Percentiles rank a stretch among this genome's conserved stretches.
Conservation (phyloP, 2,797 vertebrate species). For the Scarus forsteni region DNA sequence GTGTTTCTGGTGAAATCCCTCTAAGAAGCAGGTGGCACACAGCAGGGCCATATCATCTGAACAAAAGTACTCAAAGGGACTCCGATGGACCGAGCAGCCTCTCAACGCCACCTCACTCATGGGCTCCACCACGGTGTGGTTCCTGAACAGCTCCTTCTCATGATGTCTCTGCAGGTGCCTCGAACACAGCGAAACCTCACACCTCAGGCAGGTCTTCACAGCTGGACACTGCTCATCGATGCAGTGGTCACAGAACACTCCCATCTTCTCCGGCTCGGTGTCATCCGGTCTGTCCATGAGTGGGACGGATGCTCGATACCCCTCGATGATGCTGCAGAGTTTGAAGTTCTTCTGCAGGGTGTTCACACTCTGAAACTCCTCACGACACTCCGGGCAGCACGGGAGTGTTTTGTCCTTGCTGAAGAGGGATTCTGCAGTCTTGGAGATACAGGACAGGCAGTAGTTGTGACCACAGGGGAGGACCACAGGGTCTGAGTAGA, state of each 20-base stretch:
- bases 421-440: background rate
- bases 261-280: rapidly evolving
- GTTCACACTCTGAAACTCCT: constrained; percentile 56
- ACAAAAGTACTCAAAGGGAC: constrained; percentile 81
- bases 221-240: constrained; percentile 60
- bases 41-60: constrained; percentile 63
- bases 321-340: constrained; percentile 78
- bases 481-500: constrained; percentile 72
- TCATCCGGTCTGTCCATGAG: background rate
- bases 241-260: constrained; percentile 76
- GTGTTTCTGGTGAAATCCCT: constrained; percentile 76
- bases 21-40: constrained; percentile 73
- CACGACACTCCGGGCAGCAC: constrained; percentile 81
- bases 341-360: constrained; percentile 82
- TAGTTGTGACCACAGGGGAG: constrained; percentile 85
- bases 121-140: constrained; percentile 73
- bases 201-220: constrained; percentile 81
- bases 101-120: background rate
- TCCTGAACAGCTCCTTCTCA: constrained; percentile 63
- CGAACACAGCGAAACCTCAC: constrained; percentile 81
- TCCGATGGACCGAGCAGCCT: constrained; percentile 73
- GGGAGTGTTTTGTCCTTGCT: background rate
- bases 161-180: constrained; percentile 82
- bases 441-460: constrained; percentile 76
- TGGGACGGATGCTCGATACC: constrained; percentile 54